Conservation (phyloP, 2,888 invertebrate species). For the Caenorhabditis zanzibari region DNA sequence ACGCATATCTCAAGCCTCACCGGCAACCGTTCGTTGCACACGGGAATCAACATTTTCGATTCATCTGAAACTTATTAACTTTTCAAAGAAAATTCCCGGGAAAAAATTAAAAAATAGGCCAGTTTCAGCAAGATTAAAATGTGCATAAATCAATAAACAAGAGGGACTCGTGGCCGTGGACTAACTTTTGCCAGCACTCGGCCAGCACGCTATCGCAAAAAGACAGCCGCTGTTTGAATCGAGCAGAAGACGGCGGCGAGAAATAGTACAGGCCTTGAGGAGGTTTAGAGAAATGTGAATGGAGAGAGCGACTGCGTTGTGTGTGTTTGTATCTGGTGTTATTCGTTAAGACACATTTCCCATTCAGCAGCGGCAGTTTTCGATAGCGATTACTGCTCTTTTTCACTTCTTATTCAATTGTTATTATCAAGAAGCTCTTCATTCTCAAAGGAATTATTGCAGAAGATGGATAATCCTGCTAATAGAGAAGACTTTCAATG, state of each 20-base stretch:
- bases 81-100: background rate
- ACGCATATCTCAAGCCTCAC: conserved; percentile 70
- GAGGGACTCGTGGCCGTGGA: conserved; percentile 1
- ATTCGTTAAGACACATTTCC: no score
- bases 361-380: no score
- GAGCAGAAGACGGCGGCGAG: background rate
- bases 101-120: background rate
- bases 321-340: no score
- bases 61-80: background rate
- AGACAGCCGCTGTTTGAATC: background rate
- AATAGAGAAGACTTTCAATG: background rate
- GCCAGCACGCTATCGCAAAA: background rate
- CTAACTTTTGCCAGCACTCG: conserved; percentile 3
- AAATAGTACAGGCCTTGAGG: background rate
- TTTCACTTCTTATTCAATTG: no score
- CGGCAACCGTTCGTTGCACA: conserved; percentile 73
- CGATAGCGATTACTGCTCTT: no score
- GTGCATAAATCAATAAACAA: background rate
- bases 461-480: no score
- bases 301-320: background rate
- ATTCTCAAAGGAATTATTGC: background rate
- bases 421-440: background rate
- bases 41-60: conserved; percentile 71
- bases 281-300: background rate
- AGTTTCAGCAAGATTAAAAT: background rate